phyloP scores from a whole-genome alignment of 2,797 vertebrate species.

The Apogon talboti region DNA sequence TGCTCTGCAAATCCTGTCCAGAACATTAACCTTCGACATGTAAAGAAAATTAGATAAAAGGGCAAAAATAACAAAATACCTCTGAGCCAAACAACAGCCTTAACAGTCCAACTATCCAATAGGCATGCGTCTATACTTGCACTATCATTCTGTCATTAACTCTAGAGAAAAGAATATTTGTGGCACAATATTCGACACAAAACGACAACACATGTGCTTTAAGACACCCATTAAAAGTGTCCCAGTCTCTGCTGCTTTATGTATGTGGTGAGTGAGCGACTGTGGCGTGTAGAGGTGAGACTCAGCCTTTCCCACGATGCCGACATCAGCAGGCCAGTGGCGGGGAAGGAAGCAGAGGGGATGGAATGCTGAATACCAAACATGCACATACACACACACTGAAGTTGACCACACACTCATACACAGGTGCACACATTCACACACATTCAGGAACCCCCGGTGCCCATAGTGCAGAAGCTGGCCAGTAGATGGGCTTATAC shows the following conservation, averaged over 20 bases:
- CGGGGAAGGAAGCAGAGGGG: conserved; percentile 78
- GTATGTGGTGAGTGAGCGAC: conserved; percentile 57
- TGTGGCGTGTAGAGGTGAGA: conserved; percentile 60
- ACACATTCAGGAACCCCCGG: conserved; percentile 51
- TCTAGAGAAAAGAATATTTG: conserved; percentile 23
- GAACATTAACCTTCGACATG: background rate
- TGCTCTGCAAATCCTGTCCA: conserved; percentile 17
- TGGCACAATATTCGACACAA: conserved; percentile 47
- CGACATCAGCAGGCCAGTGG: conserved; percentile 56
- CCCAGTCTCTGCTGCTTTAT: conserved; percentile 46
- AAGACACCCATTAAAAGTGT: conserved; percentile 70
- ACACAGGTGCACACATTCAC: conserved; percentile 25
- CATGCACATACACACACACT: conserved; percentile 31
- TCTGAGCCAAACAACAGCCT: background rate
- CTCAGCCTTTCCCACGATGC: conserved; percentile 84
- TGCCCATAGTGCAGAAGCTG: conserved; percentile 58
- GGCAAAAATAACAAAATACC: background rate
- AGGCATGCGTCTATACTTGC: background rate
- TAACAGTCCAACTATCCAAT: too few species aligned
- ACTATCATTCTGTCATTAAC: conserved; percentile 37
- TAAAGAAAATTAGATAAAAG: conserved; percentile 20
- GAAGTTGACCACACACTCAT: conserved; percentile 3
- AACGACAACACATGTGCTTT: conserved; percentile 51
- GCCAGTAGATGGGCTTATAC: conserved; percentile 73
- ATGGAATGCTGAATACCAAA: conserved; percentile 62